phyloP scores from a whole-genome alignment of 2,797 vertebrate genomes.

The Lacerta viridis region DNA sequence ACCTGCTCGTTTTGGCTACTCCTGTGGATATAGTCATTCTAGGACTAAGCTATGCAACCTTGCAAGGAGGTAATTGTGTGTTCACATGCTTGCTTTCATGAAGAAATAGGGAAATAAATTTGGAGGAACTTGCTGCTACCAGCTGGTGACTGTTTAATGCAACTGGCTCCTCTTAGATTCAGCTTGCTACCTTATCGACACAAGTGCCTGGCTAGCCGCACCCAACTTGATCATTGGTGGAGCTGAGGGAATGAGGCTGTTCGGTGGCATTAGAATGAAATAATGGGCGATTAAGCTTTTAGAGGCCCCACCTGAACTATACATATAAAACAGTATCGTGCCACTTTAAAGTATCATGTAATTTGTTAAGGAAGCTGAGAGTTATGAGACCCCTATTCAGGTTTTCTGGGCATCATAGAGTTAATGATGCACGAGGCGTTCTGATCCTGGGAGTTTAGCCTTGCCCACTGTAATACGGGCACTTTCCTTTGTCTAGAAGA shows the following conservation, averaged over 20 bases:
- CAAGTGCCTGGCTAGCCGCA: not conserved
- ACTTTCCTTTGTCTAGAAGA: too few species aligned
- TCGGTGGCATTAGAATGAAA: not conserved
- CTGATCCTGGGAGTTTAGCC: too few species aligned
- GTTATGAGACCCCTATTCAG: too few species aligned
- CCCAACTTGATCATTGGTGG: not conserved
- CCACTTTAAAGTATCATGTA: too few species aligned
- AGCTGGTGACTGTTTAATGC: not conserved
- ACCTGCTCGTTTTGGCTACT: conserved; percentile 94
- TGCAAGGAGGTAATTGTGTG: conserved; percentile 85
- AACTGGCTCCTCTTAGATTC: not conserved
- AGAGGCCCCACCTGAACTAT: too few species aligned
- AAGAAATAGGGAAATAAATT: not conserved
- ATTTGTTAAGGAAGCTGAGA: too few species aligned
- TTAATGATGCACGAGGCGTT: too few species aligned
- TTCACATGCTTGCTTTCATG: not conserved
- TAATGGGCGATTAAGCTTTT: not conserved
- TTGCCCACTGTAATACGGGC: too few species aligned
- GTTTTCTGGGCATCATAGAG: too few species aligned
- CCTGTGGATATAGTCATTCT: conserved; percentile 97
- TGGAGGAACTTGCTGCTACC: not conserved
- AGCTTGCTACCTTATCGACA: not conserved
- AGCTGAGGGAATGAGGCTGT: not conserved
- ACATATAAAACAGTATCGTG: too few species aligned
- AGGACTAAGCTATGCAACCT: conserved; percentile 91